Evolutionary conservation across 2,797 vertebrate species (phyloP), one percentile per base, ranked within the genome.

Genomic region (Ficedula albicollis): DNA sequence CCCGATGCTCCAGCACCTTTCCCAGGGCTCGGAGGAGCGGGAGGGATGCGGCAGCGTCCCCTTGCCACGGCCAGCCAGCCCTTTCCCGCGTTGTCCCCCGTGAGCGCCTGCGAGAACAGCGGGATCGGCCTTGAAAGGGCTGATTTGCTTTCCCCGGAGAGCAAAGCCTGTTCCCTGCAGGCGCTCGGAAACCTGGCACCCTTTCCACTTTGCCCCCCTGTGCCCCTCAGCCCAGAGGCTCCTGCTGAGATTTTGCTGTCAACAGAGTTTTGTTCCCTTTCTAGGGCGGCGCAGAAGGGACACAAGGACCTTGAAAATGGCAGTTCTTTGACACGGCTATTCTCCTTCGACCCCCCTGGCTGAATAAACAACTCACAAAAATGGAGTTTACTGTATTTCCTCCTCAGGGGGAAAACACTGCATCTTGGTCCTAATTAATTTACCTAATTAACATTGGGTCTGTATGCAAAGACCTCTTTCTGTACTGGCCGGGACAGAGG

Each of bases 181-280:
- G 94, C 87, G 1, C 93, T 91, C 51, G 9, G 95, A 91, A 94
- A 91, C 69, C 95, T 95, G 95, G 95, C 95, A 96, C 95, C 94
- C 77, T 76, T 94, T 95, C 93, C 89, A 79, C 72, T 85, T 87
- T 1, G 6, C 75, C 89, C 87, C 93, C 94, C 82, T 2, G 2
- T 93, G 87, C 87, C 93, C 92, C 94, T 85, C 78, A 63, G 84
- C 87, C 91, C 84, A 60, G 87, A 44, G 68, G 84, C 94, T 95
- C 96, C 87, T 41, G 91, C 95, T 95, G 95, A 84, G 95, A 76
- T 91, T 95, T 90, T 95, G 88, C 96, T 88, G 90, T 91, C 96
- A 94, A 96, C 93, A 96, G 91, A 93, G 95, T 96, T 96, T 95
- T 97, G 95, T 96, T 96, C 91, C 94, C 52, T 94, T 95, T 94